Evolutionary conservation across 2,888 invertebrate species (phyloP).

Genomic region (Cerastis rubricosa): DNA sequence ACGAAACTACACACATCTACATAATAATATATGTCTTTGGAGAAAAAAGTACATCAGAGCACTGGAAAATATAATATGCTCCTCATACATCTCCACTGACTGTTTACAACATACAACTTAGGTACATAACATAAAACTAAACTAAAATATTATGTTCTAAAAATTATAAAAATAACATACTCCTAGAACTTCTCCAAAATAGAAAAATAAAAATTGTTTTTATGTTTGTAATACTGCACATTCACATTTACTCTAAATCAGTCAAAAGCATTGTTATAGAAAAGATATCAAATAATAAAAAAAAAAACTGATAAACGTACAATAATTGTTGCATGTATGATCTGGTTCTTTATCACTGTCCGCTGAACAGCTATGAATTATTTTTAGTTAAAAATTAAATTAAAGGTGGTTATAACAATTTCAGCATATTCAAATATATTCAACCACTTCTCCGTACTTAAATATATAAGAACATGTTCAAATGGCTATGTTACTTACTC

Average conservation of each 20-base stretch:
- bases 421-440: slow-evolving; percentile 79
- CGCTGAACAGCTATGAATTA: slow-evolving; percentile 72
- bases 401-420: slow-evolving; percentile 73
- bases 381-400: slow-evolving; percentile 64
- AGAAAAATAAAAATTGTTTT: slow-evolving; percentile 86
- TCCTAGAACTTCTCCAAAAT: slow-evolving; percentile 83
- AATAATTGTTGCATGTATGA: slow-evolving; percentile 73
- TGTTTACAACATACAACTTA: slow-evolving; percentile 74
- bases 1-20: slow-evolving; percentile 68
- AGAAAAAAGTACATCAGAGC: slow-evolving; percentile 79
- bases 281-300: slow-evolving; percentile 78
- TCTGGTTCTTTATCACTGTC: slow-evolving; percentile 75
- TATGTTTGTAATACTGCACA: slow-evolving; percentile 89
- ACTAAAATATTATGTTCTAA: slow-evolving; percentile 78
- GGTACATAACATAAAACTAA: slow-evolving; percentile 73
- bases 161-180: slow-evolving; percentile 88
- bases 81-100: slow-evolving; percentile 75
- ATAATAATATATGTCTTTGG: slow-evolving; percentile 78
- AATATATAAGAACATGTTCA: slow-evolving; percentile 77
- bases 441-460: slow-evolving; percentile 32
- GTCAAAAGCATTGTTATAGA: slow-evolving; percentile 85
- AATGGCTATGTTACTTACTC: slow-evolving; percentile 79
- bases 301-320: slow-evolving; percentile 71
- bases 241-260: slow-evolving; percentile 88
- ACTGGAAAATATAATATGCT: slow-evolving; percentile 75